Base-by-base conservation (phyloP, 2,888 invertebrate species). In the Scaptomyza flava region DNA sequence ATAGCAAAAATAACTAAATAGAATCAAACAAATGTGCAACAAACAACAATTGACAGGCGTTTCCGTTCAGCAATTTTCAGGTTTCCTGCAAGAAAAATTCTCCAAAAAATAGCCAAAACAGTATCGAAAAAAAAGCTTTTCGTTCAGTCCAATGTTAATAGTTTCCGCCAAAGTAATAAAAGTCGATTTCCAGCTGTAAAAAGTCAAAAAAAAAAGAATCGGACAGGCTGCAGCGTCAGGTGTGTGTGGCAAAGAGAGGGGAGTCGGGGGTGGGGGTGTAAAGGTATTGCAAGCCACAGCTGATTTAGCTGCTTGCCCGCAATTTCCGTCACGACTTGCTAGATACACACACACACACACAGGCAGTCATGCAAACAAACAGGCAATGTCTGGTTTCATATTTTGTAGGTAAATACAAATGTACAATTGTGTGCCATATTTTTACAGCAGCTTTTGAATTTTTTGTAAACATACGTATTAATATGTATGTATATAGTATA, bases 251-350 rank as follows among this genome's bases (percentile, higher is more conserved):
- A n/a, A 12, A 14, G 50, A n/a, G 23, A 2, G 23, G 36, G n/a
- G 6, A 50, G 42, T 4, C 20, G 67, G 60, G 17, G 46, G n/a
- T n/a, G n/a, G 47, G 17, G 8, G 12, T 6, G 12, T 47, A n/a
- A 34, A 0, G 9, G 46, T 57, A 45, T 43, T 58, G 64, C 79
- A 69, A 51, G 64, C 59, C 65, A 75, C 88, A 87, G 88, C 82
- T 83, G 88, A 85, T 85, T 60, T 50, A 68, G 59, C 45, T 50
- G 74, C 59, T 36, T 68, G 75, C 41, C 54, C 63, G 78, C 81
- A 69, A 83, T 82, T 85, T 83, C 84, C 87, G 88, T 79, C 86
- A 83, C 83, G 80, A 86, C 54, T 76, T 68, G 61, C 52, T 43
- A 36, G 38, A 48, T 34, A 38, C 41, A 58, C 53, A 53, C 63